phyloP scores from a whole-genome alignment of 2,888 invertebrate genomes.

The Uloborus plumipes region DNA sequence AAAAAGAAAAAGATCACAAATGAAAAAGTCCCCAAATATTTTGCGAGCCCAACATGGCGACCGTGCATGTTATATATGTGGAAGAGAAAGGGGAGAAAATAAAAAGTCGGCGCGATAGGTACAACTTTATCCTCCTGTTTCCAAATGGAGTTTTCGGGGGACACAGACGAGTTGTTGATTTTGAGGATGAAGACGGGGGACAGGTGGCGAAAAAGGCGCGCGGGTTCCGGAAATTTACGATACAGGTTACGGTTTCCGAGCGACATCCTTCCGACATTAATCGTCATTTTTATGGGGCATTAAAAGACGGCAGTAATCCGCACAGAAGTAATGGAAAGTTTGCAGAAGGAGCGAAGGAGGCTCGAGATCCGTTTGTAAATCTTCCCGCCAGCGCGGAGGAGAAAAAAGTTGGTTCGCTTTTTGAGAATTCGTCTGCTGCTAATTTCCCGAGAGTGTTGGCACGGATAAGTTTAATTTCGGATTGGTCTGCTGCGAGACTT shows the following conservation, averaged over 20 bases:
- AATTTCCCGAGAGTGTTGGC: too few species aligned
- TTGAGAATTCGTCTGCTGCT: too few species aligned
- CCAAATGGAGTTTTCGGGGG: constrained; percentile 25
- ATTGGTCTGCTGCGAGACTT: too few species aligned
- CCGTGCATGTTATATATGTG: not conserved
- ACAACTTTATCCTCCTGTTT: constrained; percentile 30
- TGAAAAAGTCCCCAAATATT: constrained; percentile 21
- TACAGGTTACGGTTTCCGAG: constrained; percentile 52
- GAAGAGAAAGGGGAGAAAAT: constrained; percentile 3
- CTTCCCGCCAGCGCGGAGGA: not conserved
- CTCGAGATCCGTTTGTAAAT: not conserved
- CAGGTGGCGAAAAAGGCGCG: constrained; percentile 52
- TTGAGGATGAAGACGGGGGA: constrained; percentile 35
- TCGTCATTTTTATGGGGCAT: constrained; percentile 63
- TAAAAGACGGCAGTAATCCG: constrained; percentile 58
- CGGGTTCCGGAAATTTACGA: constrained; percentile 50
- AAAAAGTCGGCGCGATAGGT: constrained; percentile 15
- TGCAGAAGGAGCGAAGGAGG: constrained; percentile 21
- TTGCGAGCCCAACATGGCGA: constrained; percentile 8
- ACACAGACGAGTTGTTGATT: constrained; percentile 42
- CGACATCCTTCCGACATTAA: constrained; percentile 62
- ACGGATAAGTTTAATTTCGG: too few species aligned
- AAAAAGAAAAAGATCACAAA: constrained; percentile 16
- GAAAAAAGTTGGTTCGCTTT: not conserved
- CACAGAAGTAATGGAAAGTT: constrained; percentile 49